A percentile compares a stretch with the other conserved stretches of the same genome.
These are phyloP conservation scores for Drosophila formosana DNA, from an alignment of 2,888 invertebrate species.

Conservation along the genomic window DNA sequence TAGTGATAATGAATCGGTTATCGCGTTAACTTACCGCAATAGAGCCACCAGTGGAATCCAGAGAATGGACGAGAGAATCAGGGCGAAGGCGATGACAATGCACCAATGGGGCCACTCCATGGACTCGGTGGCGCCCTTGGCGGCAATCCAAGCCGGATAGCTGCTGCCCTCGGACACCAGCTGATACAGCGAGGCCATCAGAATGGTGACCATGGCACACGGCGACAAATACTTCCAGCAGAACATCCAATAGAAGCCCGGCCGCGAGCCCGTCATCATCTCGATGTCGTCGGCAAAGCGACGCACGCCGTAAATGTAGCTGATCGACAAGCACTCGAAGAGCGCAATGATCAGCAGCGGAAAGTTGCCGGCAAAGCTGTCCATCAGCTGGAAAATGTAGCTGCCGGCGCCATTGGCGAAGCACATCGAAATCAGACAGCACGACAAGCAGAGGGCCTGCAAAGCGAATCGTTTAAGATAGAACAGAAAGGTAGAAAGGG, in stretches of 20 bases:
- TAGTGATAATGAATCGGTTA: neutral
- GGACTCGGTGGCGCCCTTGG: slow-evolving; percentile 89
- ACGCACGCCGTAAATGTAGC: slow-evolving; percentile 97
- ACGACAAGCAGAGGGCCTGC: slow-evolving; percentile 89
- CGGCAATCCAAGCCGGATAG: slow-evolving; percentile 93
- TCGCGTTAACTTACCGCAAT: slow-evolving; percentile 87
- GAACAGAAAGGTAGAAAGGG: too few species aligned
- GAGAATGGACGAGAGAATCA: slow-evolving; percentile 92
- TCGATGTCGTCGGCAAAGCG: slow-evolving; percentile 97
- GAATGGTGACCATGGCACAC: slow-evolving; percentile 93
- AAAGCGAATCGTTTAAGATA: neutral
- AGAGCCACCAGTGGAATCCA: slow-evolving; percentile 95
- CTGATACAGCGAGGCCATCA: slow-evolving; percentile 93
- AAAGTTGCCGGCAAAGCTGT: slow-evolving; percentile 97
- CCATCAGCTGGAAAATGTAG: slow-evolving; percentile 96
- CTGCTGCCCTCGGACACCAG: slow-evolving; percentile 92
- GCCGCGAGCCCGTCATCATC: slow-evolving; percentile 96
- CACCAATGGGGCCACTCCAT: slow-evolving; percentile 96
- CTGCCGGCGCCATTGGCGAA: slow-evolving; percentile 97
- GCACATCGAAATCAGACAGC: slow-evolving; percentile 94
- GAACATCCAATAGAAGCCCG: slow-evolving; percentile 95
- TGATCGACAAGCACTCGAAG: slow-evolving; percentile 95
- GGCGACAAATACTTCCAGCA: slow-evolving; percentile 98
- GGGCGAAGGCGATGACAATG: slow-evolving; percentile 89
- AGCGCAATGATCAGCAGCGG: slow-evolving; percentile 96